Conservation (phyloP, 1,140 invertebrate species). For the Camponotus vicinus region DNA sequence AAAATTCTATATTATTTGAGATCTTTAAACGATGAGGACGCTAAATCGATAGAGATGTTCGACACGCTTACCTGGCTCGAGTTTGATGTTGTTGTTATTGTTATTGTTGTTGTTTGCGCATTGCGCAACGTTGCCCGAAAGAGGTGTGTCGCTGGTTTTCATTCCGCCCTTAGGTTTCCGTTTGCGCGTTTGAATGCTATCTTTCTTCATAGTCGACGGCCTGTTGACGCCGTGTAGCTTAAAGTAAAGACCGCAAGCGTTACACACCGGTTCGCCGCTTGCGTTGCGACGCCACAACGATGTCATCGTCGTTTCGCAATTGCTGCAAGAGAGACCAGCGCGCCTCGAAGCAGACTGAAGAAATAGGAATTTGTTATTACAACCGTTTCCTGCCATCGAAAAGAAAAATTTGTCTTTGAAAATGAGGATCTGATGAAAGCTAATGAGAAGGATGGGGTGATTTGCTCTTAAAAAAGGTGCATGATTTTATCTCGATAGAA, state of each 20-base stretch:
- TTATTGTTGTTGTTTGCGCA: constrained; percentile 77
- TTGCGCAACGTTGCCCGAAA: constrained; percentile 48
- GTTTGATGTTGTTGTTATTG: constrained; percentile 77
- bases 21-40: neutral
- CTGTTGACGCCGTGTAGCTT: constrained; percentile 95
- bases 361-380: constrained; percentile 66
- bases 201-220: constrained; percentile 98
- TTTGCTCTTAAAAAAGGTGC: neutral
- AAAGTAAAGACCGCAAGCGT: constrained; percentile 96
- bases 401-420: neutral
- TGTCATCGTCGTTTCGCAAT: constrained; percentile 93
- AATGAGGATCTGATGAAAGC: constrained; percentile 19
- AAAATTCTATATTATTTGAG: neutral
- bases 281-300: constrained; percentile 96
- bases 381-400: neutral
- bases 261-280: constrained; percentile 96
- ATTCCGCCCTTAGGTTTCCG: constrained; percentile 93
- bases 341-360: constrained; percentile 89
- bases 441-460: neutral
- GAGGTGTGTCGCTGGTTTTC: constrained; percentile 79
- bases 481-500: neutral
- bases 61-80: constrained; percentile 76
- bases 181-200: constrained; percentile 97
- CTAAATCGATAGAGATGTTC: neutral
- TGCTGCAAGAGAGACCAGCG: constrained; percentile 94